Conservation (phyloP, 2,113 vertebrate genomes). For the Crotalus helleri region DNA sequence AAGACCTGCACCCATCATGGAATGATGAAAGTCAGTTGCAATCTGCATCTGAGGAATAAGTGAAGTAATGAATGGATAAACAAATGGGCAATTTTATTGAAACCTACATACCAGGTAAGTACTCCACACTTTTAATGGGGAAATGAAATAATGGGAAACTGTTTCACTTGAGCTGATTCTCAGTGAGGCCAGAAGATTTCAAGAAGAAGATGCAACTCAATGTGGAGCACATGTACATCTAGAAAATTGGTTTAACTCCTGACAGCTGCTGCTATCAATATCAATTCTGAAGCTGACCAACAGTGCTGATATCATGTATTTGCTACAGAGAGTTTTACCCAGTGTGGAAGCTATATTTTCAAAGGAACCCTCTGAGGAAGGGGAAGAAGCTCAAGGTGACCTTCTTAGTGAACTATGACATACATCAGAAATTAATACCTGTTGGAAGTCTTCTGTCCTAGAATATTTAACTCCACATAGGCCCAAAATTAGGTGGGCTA, state of each 20-base stretch:
- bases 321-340: not conserved
- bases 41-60: not conserved
- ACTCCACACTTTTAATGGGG: not conserved
- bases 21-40: not conserved
- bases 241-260: not conserved
- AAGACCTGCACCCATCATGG: too few relatives aligned
- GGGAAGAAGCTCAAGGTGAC: not conserved
- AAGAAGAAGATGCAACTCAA: not conserved
- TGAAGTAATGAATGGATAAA: not conserved
- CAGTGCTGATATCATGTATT: not conserved
- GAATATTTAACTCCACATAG: not conserved
- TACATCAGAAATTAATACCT: not conserved
- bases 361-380: not conserved
- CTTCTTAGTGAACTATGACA: not conserved
- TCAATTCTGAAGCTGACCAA: not conserved
- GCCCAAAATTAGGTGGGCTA: not conserved
- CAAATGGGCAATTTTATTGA: not conserved
- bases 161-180: not conserved
- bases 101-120: not conserved
- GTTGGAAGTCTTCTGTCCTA: not conserved
- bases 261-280: not conserved
- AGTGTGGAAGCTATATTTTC: not conserved
- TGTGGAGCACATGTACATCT: not conserved
- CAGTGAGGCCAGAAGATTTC: not conserved
- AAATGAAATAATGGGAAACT: not conserved